Percentiles rank a stretch among this genome's conserved stretches.
Conservation (phyloP, 2,797 vertebrate genomes). For the Peromyscus aztecus region DNA sequence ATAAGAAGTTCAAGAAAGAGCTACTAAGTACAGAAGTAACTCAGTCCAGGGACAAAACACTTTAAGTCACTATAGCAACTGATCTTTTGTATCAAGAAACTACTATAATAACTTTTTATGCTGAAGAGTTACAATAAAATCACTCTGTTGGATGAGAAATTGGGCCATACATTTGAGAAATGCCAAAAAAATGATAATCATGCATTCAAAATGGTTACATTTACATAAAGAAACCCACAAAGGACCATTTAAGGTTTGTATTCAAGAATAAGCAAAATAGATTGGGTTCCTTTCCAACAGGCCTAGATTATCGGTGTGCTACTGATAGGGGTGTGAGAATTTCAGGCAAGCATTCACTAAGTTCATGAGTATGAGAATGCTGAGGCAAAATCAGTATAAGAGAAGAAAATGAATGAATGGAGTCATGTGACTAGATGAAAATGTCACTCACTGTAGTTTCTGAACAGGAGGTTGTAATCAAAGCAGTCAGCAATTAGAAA, state of each 20-base stretch:
- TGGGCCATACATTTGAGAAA: slow-evolving; percentile 63
- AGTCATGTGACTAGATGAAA: slow-evolving; percentile 48
- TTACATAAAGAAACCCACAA: slow-evolving; percentile 64
- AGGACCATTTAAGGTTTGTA: slow-evolving; percentile 66
- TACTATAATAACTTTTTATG: slow-evolving; percentile 59
- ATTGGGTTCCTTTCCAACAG: slow-evolving; percentile 63
- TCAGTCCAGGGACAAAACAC: background rate
- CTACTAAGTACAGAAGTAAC: slow-evolving; percentile 56
- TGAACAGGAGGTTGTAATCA: slow-evolving; percentile 78
- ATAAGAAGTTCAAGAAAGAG: slow-evolving; percentile 62
- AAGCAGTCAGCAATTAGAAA: slow-evolving; percentile 75
- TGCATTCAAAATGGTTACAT: slow-evolving; percentile 59
- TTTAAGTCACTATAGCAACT: slow-evolving; percentile 59
- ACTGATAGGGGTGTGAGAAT: slow-evolving; percentile 58
- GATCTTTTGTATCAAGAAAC: slow-evolving; percentile 57
- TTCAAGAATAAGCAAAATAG: slow-evolving; percentile 69
- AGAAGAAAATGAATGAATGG: slow-evolving; percentile 68
- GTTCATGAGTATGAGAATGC: slow-evolving; percentile 71
- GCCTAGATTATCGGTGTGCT: background rate
- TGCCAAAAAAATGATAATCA: slow-evolving; percentile 34
- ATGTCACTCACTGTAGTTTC: slow-evolving; percentile 72
- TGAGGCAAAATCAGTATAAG: slow-evolving; percentile 66
- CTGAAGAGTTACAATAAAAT: slow-evolving; percentile 41
- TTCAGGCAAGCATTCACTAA: slow-evolving; percentile 52
- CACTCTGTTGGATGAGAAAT: slow-evolving; percentile 52